Evolutionary conservation across 2,113 vertebrate species (phyloP).

Genomic region (Spea multiplicata): DNA sequence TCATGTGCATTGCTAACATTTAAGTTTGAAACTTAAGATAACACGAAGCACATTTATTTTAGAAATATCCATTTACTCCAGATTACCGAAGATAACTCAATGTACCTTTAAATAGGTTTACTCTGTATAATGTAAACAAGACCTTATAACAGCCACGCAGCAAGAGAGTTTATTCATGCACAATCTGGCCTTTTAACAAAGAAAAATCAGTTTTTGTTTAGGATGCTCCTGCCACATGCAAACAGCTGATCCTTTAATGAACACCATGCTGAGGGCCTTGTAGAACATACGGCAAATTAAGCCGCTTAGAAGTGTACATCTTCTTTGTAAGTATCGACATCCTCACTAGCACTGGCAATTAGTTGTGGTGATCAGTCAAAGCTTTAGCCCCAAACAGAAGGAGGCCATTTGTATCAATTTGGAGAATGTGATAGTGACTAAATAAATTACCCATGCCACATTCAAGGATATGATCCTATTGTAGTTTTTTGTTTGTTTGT

Average conservation of each 20-base stretch:
- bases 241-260: slow-evolving; percentile 79
- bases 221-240: slow-evolving; percentile 59
- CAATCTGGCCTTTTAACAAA: slow-evolving; percentile 75
- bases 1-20: too few species aligned
- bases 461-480: slow-evolving; percentile 12
- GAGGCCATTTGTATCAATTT: slow-evolving; percentile 82
- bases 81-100: too few species aligned
- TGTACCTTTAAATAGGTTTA: too few species aligned
- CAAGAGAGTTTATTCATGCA: slow-evolving; percentile 56
- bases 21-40: too few species aligned
- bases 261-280: slow-evolving; percentile 71
- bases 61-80: too few species aligned
- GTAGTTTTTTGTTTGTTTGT: background rate
- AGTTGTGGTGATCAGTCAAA: slow-evolving; percentile 65
- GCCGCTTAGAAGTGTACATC: slow-evolving; percentile 70
- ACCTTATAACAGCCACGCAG: too few species aligned
- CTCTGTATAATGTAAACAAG: too few species aligned
- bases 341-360: slow-evolving; percentile 67
- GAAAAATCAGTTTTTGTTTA: slow-evolving; percentile 69
- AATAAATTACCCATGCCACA: slow-evolving; percentile 63
- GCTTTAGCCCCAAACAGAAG: slow-evolving; percentile 74
- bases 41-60: too few species aligned
- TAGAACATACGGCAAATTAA: slow-evolving; percentile 75
- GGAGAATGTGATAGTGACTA: slow-evolving; percentile 68
- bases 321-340: slow-evolving; percentile 66